Base-by-base conservation (phyloP, 2,888 invertebrate species). In the Trissolcus brochymenae region DNA sequence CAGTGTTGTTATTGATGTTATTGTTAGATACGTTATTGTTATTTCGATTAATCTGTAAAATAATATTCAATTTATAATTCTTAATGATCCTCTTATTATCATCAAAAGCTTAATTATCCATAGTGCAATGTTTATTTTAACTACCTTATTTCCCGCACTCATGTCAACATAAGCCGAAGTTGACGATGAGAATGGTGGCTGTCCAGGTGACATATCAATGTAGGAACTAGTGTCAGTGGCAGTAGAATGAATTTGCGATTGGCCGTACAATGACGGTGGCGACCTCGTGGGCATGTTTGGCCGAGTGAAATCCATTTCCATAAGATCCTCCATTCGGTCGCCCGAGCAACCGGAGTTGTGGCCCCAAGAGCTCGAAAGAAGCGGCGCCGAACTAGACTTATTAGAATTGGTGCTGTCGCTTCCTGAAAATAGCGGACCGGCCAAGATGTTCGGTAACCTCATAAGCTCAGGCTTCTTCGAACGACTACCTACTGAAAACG, bases 401-500 rank as follows among this genome's bases (percentile, higher is more conserved):
- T 90, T 90, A 6, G 88, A 84, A 68, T 81, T 84, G 87, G 19
- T 78, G 51, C 76, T 82, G 59, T 88, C 89, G 2, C 81, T 80
- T 29, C 85, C 83, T n/a, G 84, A 75, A 4, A 87, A 81, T 29
- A 88, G 74, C n/a, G 87, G 84, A 11, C 86, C 82, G 0, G 87
- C 83, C 21, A 87, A 79, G 14, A 87, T 81, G 61, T 83, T 86
- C 2, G 84, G 84, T 16, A 88, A 75, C 66, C 87, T 84, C 13
- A 87, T 86, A 4, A 88, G 83, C 79, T 88, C 89, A 2, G 88
- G 88, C 67, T 90, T 90, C 82, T 92, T 92, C 6, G 91, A 91
- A 78, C 92, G 92, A 79, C 94, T 94, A 21, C 95, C 95, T 60
- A 95, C 94, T 65, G 95, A 95, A 89, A 93, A 95, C 6, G 95